These are phyloP conservation scores for Manis javanica DNA, from an alignment of 2,797 vertebrate genomes.

Conservation along the genomic window DNA sequence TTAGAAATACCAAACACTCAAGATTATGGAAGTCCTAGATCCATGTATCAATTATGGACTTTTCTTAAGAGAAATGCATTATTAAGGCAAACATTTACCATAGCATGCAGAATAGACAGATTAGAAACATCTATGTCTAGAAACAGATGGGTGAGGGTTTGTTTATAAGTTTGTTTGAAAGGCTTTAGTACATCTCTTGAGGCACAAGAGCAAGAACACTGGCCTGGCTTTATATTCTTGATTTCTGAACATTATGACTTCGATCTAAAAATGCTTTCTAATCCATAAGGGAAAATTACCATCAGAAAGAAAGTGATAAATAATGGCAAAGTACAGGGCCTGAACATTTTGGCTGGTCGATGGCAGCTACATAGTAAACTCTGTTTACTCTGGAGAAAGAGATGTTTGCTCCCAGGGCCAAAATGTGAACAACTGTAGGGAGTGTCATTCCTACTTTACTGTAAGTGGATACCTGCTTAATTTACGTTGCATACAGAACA, in stretches of 20 bases:
- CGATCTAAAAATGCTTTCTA: slow-evolving; percentile 34
- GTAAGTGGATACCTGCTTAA: fast-evolving
- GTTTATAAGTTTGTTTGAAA: not conserved
- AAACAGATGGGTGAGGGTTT: not conserved
- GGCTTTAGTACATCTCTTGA: not conserved
- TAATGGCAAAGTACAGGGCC: not conserved
- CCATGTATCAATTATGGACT: not conserved
- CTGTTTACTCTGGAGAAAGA: not conserved
- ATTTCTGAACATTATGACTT: slow-evolving; percentile 32
- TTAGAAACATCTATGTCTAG: not conserved
- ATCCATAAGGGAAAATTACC: not conserved
- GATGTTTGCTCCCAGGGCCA: not conserved
- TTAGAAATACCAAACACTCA: not conserved
- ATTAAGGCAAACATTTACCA: not conserved
- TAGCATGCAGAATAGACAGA: not conserved
- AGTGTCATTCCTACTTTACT: fast-evolving
- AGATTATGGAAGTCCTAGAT: not conserved
- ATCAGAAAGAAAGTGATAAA: slow-evolving; percentile 18
- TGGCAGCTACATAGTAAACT: not conserved
- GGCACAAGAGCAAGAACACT: not conserved
- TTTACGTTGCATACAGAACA: not conserved
- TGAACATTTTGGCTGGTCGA: not conserved
- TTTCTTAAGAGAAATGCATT: not conserved
- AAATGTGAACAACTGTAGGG: not conserved
- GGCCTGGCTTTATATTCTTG: not conserved